These are phyloP conservation scores for Cantharis rustica DNA, from an alignment of 2,888 invertebrate genomes.

Conservation along the genomic window DNA sequence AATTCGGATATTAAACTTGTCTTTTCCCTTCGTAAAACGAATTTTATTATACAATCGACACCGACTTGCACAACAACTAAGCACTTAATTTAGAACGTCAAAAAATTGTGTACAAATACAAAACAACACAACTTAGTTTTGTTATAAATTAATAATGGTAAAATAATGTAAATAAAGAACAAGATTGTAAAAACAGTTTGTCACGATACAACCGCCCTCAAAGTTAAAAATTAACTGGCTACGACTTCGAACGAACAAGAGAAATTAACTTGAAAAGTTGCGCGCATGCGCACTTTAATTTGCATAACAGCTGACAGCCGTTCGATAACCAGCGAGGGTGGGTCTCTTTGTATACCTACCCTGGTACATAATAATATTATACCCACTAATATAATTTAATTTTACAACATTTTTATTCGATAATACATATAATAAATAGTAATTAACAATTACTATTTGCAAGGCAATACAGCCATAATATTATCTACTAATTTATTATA, in stretches of 20 bases:
- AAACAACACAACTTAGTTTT: neutral
- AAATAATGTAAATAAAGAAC: slow-evolving; percentile 43
- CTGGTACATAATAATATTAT: neutral
- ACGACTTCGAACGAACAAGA: slow-evolving; percentile 37
- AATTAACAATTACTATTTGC: too few relatives aligned
- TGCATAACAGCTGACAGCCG: slow-evolving; percentile 48
- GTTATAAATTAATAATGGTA: slow-evolving; percentile 30
- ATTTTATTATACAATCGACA: neutral
- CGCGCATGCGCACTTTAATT: slow-evolving; percentile 37
- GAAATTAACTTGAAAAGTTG: slow-evolving; percentile 6
- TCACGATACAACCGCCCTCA: slow-evolving; percentile 40
- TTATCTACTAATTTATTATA: too few relatives aligned
- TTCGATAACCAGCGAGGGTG: slow-evolving; percentile 19
- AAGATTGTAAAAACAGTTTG: slow-evolving; percentile 37
- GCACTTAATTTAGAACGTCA: neutral
- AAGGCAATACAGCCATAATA: too few relatives aligned
- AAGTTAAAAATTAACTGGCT: slow-evolving; percentile 46
- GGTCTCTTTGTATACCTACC: neutral
- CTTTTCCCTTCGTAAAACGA: neutral
- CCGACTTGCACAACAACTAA: neutral
- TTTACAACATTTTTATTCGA: neutral
- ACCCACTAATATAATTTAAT: neutral
- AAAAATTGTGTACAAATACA: neutral
- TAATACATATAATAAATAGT: too few relatives aligned
- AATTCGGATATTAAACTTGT: neutral